A percentile compares a stretch with the other conserved stretches of the same genome.
phyloP scores from a whole-genome alignment of 2,888 invertebrate genomes.

The Cyclophora albipunctata region DNA sequence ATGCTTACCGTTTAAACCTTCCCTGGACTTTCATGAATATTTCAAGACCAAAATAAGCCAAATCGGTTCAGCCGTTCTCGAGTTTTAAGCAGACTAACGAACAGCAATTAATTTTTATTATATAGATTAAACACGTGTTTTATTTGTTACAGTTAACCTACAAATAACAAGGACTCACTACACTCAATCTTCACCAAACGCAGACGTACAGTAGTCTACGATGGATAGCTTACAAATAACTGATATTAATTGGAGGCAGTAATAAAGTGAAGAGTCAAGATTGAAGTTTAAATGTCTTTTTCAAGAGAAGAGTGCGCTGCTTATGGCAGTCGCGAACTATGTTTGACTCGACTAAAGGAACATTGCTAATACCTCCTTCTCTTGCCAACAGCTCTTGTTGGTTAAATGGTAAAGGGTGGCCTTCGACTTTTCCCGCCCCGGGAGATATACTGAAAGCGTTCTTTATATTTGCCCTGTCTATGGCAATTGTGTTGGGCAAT shows the following conservation, averaged over 20 bases:
- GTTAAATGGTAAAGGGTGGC: conserved; percentile 79
- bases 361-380: conserved; percentile 85
- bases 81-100: too few species aligned
- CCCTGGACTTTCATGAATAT: too few species aligned
- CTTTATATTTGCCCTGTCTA: conserved; percentile 83
- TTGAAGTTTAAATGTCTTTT: conserved; percentile 71
- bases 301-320: conserved; percentile 62
- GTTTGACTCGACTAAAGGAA: conserved; percentile 80
- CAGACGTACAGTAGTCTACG: conserved; percentile 2
- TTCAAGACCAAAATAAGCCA: too few species aligned
- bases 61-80: too few species aligned
- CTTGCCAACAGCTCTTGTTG: conserved; percentile 89
- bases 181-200: conserved; percentile 13
- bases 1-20: too few species aligned
- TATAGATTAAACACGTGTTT: too few species aligned
- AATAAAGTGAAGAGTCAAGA: conserved; percentile 50
- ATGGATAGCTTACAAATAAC: too few species aligned
- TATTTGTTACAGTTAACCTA: conserved; percentile 27
- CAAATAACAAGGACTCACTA: conserved; percentile 12
- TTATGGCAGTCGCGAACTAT: conserved; percentile 68
- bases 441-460: conserved; percentile 85
- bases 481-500: conserved; percentile 87
- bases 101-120: too few species aligned
- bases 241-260: conserved; percentile 1
- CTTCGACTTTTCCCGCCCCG: conserved; percentile 78